These are phyloP conservation scores for Alligator mississippiensis DNA, from an alignment of 2,113 vertebrate species.

Conservation along the genomic window DNA sequence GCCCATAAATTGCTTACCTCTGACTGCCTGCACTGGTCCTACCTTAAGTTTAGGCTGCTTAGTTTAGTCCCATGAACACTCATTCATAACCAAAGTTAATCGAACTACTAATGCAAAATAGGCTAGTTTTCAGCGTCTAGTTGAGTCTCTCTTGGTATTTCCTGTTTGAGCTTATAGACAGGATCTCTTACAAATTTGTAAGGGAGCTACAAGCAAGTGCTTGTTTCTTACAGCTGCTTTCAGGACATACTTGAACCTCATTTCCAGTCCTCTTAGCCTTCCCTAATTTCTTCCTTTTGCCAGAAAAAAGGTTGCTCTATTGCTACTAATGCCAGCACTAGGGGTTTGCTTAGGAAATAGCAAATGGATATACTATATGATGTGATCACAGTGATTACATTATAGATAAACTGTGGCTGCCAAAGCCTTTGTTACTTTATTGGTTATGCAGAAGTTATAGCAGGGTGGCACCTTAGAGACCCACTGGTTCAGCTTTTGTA, in stretches of 20 bases:
- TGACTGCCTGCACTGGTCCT: no score
- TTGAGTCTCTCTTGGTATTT: not conserved
- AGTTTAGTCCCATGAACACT: no score
- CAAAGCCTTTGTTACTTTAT: not conserved
- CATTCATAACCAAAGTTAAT: no score
- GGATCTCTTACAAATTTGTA: not conserved
- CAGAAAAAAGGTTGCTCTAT: not conserved
- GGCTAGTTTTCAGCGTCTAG: not conserved
- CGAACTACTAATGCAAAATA: not conserved
- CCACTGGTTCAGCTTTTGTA: no score
- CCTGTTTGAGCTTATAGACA: not conserved
- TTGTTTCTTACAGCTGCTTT: not conserved
- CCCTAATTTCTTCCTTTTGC: not conserved
- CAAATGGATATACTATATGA: not conserved
- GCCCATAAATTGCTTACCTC: no score
- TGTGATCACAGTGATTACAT: not conserved
- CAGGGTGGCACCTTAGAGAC: no score
- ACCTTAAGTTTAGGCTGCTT: no score
- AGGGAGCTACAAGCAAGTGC: not conserved
- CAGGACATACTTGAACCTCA: not conserved
- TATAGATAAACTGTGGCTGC: not conserved
- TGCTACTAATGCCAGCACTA: not conserved
- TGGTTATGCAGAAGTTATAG: not conserved
- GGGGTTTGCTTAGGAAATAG: not conserved
- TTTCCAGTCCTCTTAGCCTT: not conserved